A percentile compares a stretch with the other conserved stretches of the same genome.
Conservation (phyloP, 2,797 vertebrate genomes). For the Notolabrus celidotus region DNA sequence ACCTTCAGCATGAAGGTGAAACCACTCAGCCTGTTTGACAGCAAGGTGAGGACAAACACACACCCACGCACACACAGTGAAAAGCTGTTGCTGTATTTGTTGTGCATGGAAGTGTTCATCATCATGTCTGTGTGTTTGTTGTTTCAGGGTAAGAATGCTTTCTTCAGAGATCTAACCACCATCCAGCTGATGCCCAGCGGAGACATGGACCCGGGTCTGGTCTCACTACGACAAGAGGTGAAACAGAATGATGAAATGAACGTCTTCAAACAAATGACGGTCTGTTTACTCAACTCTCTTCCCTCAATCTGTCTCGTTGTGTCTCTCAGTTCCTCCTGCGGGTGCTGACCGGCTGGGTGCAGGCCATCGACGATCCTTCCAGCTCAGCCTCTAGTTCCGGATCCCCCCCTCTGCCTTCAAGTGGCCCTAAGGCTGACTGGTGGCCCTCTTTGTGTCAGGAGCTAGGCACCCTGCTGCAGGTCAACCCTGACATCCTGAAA, state of each 20-base stretch:
- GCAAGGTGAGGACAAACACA: constrained; percentile 86
- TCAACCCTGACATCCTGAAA: constrained; percentile 89
- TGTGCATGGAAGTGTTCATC: too few species aligned
- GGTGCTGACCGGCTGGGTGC: constrained; percentile 89
- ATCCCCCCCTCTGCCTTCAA: constrained; percentile 18
- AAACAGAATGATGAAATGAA: not conserved
- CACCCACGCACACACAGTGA: not conserved
- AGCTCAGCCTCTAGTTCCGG: constrained; percentile 23
- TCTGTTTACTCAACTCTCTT: not conserved
- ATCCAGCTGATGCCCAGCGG: constrained; percentile 97
- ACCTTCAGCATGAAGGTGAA: constrained; percentile 91
- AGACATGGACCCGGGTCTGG: constrained; percentile 91
- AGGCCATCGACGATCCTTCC: constrained; percentile 81
- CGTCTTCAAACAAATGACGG: not conserved
- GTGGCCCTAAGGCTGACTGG: constrained; percentile 76
- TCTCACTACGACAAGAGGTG: constrained; percentile 92
- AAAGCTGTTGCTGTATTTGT: too few species aligned
- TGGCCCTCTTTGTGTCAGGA: constrained; percentile 92
- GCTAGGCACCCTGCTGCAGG: constrained; percentile 90
- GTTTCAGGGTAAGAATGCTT: constrained; percentile 95
- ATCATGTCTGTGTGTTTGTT: constrained; percentile 5
- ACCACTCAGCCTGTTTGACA: constrained; percentile 94
- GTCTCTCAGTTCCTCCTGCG: constrained; percentile 89
- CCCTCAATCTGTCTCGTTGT: not conserved
- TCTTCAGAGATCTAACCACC: constrained; percentile 96